phyloP scores from a whole-genome alignment of 2,888 invertebrate genomes.

The Volucella bombylans region DNA sequence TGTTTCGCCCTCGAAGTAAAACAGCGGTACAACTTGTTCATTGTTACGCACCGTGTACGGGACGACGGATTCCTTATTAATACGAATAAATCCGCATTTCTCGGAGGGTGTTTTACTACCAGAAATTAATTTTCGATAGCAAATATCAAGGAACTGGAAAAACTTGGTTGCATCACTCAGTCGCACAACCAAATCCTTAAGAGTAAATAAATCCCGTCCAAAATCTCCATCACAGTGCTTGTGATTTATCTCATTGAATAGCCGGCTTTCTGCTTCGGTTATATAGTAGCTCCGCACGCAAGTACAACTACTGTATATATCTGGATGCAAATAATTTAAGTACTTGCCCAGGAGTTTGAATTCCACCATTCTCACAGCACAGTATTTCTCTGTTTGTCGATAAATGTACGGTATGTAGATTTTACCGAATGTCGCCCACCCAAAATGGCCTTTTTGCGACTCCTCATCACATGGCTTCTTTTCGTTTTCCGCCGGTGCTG shows the following conservation, averaged over 20 bases:
- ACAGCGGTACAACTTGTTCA: slow-evolving; percentile 94
- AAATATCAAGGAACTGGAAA: slow-evolving; percentile 94
- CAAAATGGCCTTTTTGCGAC: slow-evolving; percentile 91
- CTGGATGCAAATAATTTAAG: slow-evolving; percentile 93
- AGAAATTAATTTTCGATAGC: slow-evolving; percentile 90
- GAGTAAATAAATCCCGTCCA: slow-evolving; percentile 93
- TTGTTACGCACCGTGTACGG: slow-evolving; percentile 93
- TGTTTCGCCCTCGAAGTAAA: slow-evolving; percentile 94
- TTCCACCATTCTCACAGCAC: slow-evolving; percentile 97
- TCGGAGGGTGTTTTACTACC: slow-evolving; percentile 88
- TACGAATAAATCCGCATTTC: slow-evolving; percentile 94
- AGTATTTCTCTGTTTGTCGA: slow-evolving; percentile 92
- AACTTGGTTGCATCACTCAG: slow-evolving; percentile 94
- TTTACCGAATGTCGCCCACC: slow-evolving; percentile 94
- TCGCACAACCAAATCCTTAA: slow-evolving; percentile 94
- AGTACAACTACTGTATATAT: slow-evolving; percentile 94
- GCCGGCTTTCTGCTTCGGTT: slow-evolving; percentile 93
- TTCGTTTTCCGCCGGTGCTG: slow-evolving; percentile 79
- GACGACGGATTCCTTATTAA: slow-evolving; percentile 96
- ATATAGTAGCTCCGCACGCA: slow-evolving; percentile 96
- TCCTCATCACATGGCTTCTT: slow-evolving; percentile 86
- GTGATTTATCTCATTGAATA: slow-evolving; percentile 95
- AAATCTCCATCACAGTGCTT: slow-evolving; percentile 96
- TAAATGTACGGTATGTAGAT: slow-evolving; percentile 94
- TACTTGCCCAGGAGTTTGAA: slow-evolving; percentile 94